These are phyloP conservation scores for Ricordea florida DNA, from an alignment of 92 coral and sea anemone species.

Conservation along the genomic window DNA sequence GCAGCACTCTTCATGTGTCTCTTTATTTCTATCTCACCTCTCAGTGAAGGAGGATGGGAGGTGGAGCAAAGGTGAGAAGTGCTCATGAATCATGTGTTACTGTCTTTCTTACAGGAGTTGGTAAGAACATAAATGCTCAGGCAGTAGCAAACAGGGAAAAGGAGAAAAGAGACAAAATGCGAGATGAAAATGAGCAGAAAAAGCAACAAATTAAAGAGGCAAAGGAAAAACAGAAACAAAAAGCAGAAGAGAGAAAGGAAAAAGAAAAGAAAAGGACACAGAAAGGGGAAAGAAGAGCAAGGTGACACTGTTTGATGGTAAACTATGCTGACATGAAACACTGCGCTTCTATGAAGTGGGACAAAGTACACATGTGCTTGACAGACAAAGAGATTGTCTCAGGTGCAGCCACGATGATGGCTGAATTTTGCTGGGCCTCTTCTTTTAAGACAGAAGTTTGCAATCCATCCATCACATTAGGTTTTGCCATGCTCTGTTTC, in stretches of 20 bases:
- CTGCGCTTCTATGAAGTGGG: no score
- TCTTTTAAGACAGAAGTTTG: no score
- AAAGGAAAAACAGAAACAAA: conserved; percentile 90
- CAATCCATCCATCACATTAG: no score
- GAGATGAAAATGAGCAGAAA: conserved; percentile 76
- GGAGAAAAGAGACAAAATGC: conserved; percentile 83
- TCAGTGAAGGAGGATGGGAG: no score
- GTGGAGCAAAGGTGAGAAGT: neutral
- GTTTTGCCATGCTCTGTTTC: no score
- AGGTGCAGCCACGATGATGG: no score
- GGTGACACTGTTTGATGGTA: conserved; percentile 59
- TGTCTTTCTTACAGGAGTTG: conserved; percentile 18
- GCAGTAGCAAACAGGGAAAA: conserved; percentile 74
- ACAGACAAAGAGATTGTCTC: no score
- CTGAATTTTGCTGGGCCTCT: no score
- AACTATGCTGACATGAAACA: no score
- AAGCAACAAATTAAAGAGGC: conserved; percentile 92
- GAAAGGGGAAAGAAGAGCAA: conserved; percentile 91
- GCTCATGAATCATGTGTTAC: neutral
- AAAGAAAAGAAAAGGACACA: conserved; percentile 97
- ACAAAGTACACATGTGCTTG: no score
- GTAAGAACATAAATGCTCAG: conserved; percentile 81
- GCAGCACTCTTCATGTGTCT: no score
- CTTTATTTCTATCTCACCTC: no score
- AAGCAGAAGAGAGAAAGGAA: conserved; percentile 88